phyloP scores from a whole-genome alignment of 2,113 vertebrate genomes.

The Carassius gibelio region DNA sequence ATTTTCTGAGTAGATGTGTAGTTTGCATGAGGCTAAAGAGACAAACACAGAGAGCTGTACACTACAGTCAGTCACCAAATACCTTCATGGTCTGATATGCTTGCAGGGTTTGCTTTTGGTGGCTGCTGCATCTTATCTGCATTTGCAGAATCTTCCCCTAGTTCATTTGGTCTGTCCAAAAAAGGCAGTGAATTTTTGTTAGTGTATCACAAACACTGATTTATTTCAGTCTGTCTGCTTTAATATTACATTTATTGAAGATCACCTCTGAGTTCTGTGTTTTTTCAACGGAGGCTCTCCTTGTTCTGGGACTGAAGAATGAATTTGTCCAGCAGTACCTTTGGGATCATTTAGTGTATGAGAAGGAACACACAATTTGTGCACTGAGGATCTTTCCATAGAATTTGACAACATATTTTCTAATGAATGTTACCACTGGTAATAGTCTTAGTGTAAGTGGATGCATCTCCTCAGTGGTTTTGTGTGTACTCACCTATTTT shows the following conservation, averaged over 20 bases:
- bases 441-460: neutral
- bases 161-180: constrained; percentile 37
- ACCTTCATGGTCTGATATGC: constrained; percentile 43
- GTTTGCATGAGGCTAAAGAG: neutral
- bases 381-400: neutral
- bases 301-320: constrained; percentile 30
- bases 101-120: constrained; percentile 13
- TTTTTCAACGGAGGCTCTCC: constrained; percentile 53
- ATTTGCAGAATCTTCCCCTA: neutral
- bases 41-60: neutral
- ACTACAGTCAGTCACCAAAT: neutral
- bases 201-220: neutral
- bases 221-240: neutral
- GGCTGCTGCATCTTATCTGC: constrained; percentile 15
- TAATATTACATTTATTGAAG: neutral
- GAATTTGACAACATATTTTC: neutral
- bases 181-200: neutral
- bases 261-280: constrained; percentile 53
- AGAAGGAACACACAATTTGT: neutral
- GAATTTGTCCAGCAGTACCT: constrained; percentile 8
- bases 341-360: constrained; percentile 22
- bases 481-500: constrained; percentile 21
- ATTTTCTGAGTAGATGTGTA: neutral
- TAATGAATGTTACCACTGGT: neutral
- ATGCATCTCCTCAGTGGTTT: neutral